Conservation (phyloP, 2,113 vertebrate genomes). For the Tautogolabrus adspersus region DNA sequence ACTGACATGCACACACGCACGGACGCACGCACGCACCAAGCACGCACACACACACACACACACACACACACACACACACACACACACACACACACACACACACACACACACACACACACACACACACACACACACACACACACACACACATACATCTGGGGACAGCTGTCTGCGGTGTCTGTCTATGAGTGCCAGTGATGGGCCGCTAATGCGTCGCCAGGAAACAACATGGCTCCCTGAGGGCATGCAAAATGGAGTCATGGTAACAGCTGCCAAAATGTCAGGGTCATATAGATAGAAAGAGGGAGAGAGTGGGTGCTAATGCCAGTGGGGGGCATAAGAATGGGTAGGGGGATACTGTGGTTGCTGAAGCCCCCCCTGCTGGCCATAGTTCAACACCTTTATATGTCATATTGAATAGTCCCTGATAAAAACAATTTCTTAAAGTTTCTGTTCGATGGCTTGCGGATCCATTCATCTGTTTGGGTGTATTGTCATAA, state of each 20-base stretch:
- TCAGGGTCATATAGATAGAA: slow-evolving; percentile 32
- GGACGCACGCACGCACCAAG: neutral
- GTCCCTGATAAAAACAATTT: too few species aligned
- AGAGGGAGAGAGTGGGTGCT: neutral
- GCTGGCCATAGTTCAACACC: neutral
- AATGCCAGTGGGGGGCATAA: neutral
- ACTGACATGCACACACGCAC: neutral
- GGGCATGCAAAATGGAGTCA: slow-evolving; percentile 61
- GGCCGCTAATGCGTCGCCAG: slow-evolving; percentile 56
- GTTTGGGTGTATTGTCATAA: too few species aligned
- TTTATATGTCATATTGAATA: too few species aligned
- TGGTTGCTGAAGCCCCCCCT: neutral
- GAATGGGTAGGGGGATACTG: neutral
- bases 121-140: neutral
- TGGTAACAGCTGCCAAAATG: slow-evolving; percentile 58
- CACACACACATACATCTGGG: slow-evolving; percentile 9
- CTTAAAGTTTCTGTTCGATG: too few species aligned
- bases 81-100: neutral
- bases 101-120: too few species aligned
- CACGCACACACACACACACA: neutral
- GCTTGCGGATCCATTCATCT: too few species aligned
- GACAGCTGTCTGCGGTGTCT: slow-evolving; percentile 17
- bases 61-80: neutral
- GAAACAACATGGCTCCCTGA: slow-evolving; percentile 60
- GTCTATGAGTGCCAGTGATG: slow-evolving; percentile 35